A percentile compares a stretch with the other conserved stretches of the same genome.
phyloP scores from a whole-genome alignment of 2,113 vertebrate species.

The Trogon melanurus region DNA sequence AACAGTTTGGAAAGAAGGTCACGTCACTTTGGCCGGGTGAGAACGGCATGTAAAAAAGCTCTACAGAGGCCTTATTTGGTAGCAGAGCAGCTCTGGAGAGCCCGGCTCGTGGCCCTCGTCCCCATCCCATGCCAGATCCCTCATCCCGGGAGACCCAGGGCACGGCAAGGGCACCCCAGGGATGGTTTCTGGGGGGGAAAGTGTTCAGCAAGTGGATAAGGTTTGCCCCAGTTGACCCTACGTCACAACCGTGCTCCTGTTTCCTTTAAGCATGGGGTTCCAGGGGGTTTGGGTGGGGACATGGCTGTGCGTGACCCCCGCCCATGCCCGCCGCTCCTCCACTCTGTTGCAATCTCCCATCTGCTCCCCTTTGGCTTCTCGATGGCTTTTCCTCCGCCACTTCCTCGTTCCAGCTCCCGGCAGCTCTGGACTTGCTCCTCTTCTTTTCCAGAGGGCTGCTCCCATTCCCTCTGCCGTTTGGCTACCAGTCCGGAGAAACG shows the following conservation, averaged over 20 bases:
- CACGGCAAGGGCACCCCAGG: not conserved
- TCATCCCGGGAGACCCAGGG: not conserved
- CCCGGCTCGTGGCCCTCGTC: not conserved
- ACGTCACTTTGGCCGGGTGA: not conserved
- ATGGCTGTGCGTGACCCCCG: not conserved
- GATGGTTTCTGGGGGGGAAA: not conserved
- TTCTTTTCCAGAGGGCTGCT: not conserved
- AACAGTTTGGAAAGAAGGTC: conserved; percentile 7
- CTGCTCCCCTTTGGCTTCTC: conserved; percentile 1
- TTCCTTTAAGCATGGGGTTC: not conserved
- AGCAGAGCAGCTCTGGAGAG: not conserved
- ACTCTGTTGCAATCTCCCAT: conserved; percentile 36
- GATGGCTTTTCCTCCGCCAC: not conserved
- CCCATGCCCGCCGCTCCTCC: not conserved
- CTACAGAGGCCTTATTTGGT: conserved; percentile 58
- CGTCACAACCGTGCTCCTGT: rapidly evolving
- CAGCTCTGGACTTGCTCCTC: not conserved
- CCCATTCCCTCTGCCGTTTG: not conserved
- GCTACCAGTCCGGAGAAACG: not conserved
- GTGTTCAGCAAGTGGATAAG: not conserved
- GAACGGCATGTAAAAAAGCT: conserved; percentile 35
- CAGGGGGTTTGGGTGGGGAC: not conserved
- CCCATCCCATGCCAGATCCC: conserved; percentile 4
- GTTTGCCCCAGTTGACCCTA: not conserved
- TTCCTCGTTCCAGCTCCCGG: conserved; percentile 42